Percentiles rank a stretch among this genome's conserved stretches.
Evolutionary conservation across 2,797 vertebrate genomes (phyloP).

Genomic region (Xenops minutus): DNA sequence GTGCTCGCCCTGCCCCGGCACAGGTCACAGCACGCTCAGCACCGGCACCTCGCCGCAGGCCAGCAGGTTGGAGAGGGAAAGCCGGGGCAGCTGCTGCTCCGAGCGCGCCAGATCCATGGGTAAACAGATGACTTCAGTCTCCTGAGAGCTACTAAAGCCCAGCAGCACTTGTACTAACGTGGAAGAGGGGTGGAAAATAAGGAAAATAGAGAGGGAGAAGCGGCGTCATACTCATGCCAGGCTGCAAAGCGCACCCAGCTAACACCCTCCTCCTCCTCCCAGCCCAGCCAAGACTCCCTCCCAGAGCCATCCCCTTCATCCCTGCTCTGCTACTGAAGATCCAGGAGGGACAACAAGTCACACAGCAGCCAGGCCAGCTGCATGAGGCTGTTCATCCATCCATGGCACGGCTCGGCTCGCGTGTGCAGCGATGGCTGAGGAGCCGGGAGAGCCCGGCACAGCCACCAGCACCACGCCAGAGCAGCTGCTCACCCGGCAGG

Average conservation of each 20-base stretch:
- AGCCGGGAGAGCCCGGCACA: neutral
- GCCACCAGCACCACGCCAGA: rapidly evolving
- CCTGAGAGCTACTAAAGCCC: neutral
- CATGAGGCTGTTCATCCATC: neutral
- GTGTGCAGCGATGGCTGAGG: rapidly evolving
- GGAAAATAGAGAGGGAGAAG: neutral
- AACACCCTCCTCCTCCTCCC: neutral
- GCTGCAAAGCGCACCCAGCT: neutral
- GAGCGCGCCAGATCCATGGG: neutral
- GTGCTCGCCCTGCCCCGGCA: rapidly evolving
- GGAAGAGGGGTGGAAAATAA: neutral
- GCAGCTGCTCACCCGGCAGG: neutral
- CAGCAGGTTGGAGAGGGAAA: neutral
- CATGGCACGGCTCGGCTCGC: neutral
- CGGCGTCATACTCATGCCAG: rapidly evolving
- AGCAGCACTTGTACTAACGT: neutral
- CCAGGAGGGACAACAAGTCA: neutral
- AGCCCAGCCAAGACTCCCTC: neutral
- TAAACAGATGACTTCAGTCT: slow-evolving; percentile 54
- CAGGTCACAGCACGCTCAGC: neutral
- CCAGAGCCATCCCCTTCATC: neutral
- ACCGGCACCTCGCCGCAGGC: neutral
- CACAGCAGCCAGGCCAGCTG: neutral
- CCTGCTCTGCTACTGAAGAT: neutral
- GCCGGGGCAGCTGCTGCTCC: neutral